Evolutionary conservation across 2,113 vertebrate species (phyloP).

Genomic region (Tetrax tetrax): DNA sequence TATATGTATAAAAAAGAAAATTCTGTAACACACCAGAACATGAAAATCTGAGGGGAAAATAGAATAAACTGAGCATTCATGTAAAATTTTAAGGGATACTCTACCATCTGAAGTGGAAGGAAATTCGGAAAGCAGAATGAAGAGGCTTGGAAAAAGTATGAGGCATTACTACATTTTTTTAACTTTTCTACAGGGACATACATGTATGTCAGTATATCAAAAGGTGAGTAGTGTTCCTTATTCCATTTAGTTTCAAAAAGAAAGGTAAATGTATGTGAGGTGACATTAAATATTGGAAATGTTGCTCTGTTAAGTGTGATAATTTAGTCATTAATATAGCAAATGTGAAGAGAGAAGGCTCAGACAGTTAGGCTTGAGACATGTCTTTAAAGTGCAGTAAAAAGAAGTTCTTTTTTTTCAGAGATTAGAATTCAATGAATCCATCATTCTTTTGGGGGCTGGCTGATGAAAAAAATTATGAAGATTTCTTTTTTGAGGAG

Average conservation of each 20-base stretch:
- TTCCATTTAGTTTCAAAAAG: background rate
- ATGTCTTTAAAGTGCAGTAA: background rate
- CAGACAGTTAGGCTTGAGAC: background rate
- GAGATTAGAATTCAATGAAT: background rate
- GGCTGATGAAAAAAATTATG: background rate
- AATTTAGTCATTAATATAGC: background rate
- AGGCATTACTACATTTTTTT: background rate
- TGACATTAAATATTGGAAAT: background rate
- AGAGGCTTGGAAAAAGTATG: background rate
- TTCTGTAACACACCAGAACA: background rate
- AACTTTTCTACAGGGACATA: background rate
- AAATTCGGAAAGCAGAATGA: background rate
- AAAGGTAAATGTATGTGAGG: background rate
- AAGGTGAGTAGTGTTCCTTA: background rate
- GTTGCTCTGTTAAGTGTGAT: background rate
- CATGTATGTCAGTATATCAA: background rate
- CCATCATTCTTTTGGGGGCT: background rate
- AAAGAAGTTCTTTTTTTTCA: background rate
- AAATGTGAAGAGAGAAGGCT: background rate
- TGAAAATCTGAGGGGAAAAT: background rate
- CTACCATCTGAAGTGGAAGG: background rate
- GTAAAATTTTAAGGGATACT: background rate
- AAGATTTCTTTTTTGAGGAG: background rate
- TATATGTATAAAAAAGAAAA: background rate
- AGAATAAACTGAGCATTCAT: background rate